Evolutionary conservation across 2,797 vertebrate species (phyloP), one percentile per base, ranked within the genome.

Genomic region (Xenops minutus): DNA sequence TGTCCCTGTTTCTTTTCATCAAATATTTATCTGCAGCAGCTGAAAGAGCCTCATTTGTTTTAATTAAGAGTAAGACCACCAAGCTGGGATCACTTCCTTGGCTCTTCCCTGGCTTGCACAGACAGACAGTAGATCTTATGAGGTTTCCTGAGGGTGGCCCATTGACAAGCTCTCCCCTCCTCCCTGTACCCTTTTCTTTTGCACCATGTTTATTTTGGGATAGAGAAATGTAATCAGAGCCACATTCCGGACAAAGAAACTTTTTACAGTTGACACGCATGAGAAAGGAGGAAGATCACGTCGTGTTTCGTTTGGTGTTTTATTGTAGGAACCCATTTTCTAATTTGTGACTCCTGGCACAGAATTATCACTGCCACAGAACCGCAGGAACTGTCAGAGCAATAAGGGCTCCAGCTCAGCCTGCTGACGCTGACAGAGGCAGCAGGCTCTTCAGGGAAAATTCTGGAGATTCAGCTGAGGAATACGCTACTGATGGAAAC

Each of bases 61-160:
- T 96, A 94, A 98, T 98, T 98, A 97, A 98, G 97, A 97, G 93
- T 97, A 97, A 97, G 98, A 98, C 98, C 98, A 98, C 98, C 98
- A 92, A 97, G 98, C 95, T 95, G 97, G 97, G 95, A 96, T 97
- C 97, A 97, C 96, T 98, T 98, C 97, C 98, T 98, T 96, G 97
- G 97, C 77, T 96, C 95, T 97, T 96, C 96, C 96, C 95, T 96
- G 93, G 95, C 83, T 96, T 89, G 82, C 79, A 96, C 43, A 93
- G 89, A 72, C 92, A 92, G 89, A 84, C n/a, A 80, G 64, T 87
- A 90, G 86, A 75, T 93, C 92, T 88, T 92, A 89, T 92, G 89
- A 94, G 78, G 64, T 92, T 95, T 96, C 83, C 89, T 78, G 95
- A 95, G 95, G 96, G 95, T 96, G 96, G 97, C 98, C 97, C 80